Evolutionary conservation across 92 coral and sea anemone species (phyloP).

Genomic region (Siderastrea siderea): DNA sequence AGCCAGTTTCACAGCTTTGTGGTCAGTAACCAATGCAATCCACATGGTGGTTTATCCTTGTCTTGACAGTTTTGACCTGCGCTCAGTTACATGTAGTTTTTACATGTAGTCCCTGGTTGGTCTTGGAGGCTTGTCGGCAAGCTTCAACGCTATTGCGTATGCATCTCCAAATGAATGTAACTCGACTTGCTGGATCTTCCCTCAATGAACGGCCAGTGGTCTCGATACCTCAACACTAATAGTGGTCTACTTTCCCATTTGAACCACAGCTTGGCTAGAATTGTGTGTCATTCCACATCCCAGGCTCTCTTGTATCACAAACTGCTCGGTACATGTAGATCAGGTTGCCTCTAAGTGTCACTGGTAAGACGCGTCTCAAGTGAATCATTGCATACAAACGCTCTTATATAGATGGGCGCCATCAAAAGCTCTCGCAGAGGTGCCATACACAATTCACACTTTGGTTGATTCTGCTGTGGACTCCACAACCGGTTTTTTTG

Average conservation of each 20-base stretch:
- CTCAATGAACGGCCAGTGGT: conserved; percentile 43
- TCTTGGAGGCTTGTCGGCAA: conserved; percentile 55
- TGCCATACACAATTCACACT: conserved; percentile 55
- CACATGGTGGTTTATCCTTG: conserved; percentile 54
- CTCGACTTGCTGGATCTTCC: conserved; percentile 32
- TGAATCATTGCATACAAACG: no score
- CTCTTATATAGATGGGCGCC: no score
- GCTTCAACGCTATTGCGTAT: conserved; percentile 40
- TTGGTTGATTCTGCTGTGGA: conserved; percentile 51
- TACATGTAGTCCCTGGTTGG: conserved; percentile 41
- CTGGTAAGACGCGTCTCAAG: conserved; percentile 55
- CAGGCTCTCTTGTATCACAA: conserved; percentile 63
- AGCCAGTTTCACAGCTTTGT: conserved; percentile 64
- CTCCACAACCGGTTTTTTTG: conserved; percentile 67
- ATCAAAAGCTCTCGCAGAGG: not conserved
- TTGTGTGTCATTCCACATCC: conserved; percentile 43
- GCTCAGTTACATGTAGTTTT: no score
- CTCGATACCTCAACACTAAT: conserved; percentile 35
- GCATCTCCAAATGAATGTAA: conserved; percentile 58
- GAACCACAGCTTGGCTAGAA: conserved; percentile 32
- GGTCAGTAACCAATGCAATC: conserved; percentile 50
- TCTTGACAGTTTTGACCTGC: conserved; percentile 46
- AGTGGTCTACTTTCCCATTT: conserved; percentile 64
- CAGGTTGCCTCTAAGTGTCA: conserved; percentile 57
- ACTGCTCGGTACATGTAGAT: conserved; percentile 50